Conservation (phyloP, 2,888 invertebrate genomes). For the Drosophila tripunctata region DNA sequence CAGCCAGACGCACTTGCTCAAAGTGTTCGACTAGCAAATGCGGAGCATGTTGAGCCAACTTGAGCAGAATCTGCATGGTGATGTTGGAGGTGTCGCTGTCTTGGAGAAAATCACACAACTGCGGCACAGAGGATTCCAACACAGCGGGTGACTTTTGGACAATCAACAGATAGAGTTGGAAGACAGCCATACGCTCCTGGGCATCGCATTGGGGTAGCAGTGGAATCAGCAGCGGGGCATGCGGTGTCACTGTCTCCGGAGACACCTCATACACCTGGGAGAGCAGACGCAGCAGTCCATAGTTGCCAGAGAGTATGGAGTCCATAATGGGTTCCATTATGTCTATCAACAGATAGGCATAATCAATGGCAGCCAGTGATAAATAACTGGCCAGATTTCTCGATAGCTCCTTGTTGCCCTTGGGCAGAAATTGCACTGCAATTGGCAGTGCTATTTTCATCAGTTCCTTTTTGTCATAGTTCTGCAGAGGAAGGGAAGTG, state of each 20-base stretch:
- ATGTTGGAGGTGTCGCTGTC: constrained; percentile 87
- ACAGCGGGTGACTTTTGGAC: constrained; percentile 90
- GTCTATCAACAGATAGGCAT: constrained; percentile 92
- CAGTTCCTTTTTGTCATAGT: constrained; percentile 87
- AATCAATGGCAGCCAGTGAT: constrained; percentile 95
- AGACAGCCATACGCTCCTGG: constrained; percentile 92
- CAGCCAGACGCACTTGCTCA: constrained; percentile 88
- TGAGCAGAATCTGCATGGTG: constrained; percentile 90
- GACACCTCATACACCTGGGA: constrained; percentile 96
- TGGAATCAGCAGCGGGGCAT: constrained; percentile 91
- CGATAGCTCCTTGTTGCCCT: constrained; percentile 94
- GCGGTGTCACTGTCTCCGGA: constrained; percentile 93
- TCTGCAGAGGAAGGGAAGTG: constrained; percentile 77
- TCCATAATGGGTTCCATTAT: constrained; percentile 96
- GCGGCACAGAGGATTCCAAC: constrained; percentile 92
- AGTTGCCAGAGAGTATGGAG: constrained; percentile 95
- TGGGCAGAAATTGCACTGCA: constrained; percentile 95
- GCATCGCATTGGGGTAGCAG: constrained; percentile 93
- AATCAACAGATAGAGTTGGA: constrained; percentile 92
- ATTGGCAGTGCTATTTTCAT: constrained; percentile 90
- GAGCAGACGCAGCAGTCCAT: constrained; percentile 93
- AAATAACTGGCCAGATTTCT: constrained; percentile 96
- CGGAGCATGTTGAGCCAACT: constrained; percentile 89
- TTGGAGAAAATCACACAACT: constrained; percentile 90
- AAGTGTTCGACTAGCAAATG: constrained; percentile 89